phyloP scores from a whole-genome alignment of 2,113 vertebrate species.

The Phocoena phocoena region DNA sequence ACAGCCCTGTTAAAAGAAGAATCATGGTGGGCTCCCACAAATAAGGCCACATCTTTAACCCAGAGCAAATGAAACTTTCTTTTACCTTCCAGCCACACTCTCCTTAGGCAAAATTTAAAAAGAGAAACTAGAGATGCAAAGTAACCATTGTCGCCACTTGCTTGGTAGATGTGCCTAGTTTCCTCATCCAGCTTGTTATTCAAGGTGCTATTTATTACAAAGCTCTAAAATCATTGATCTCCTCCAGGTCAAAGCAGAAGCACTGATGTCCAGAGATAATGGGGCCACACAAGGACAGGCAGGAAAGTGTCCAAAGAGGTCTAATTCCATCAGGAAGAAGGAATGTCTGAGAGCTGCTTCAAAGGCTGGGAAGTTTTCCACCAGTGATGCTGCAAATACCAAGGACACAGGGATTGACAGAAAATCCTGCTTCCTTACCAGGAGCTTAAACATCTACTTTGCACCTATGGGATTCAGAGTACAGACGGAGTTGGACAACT shows the following conservation, averaged over 20 bases:
- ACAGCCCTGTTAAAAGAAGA: constrained; percentile 12
- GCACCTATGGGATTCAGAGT: neutral
- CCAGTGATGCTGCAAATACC: neutral
- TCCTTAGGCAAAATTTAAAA: neutral
- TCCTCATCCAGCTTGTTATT: neutral
- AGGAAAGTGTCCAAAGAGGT: no score
- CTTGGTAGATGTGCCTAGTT: neutral
- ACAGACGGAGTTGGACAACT: neutral
- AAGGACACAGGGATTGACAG: no score
- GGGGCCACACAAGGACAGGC: neutral
- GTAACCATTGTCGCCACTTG: neutral
- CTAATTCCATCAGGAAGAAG: no score
- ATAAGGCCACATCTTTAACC: neutral
- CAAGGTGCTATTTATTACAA: neutral
- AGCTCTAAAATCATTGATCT: no score
- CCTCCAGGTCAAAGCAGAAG: neutral
- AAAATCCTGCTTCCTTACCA: neutral
- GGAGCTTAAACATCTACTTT: neutral
- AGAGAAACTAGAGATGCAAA: no score
- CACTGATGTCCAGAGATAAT: accelerated
- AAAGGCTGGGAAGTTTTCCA: no score
- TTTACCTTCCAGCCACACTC: neutral
- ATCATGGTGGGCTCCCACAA: neutral
- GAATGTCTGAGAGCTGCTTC: neutral
- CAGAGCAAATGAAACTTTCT: neutral